Evolutionary conservation across 1,140 invertebrate species (phyloP).

Genomic region (Drosophila yakuba): DNA sequence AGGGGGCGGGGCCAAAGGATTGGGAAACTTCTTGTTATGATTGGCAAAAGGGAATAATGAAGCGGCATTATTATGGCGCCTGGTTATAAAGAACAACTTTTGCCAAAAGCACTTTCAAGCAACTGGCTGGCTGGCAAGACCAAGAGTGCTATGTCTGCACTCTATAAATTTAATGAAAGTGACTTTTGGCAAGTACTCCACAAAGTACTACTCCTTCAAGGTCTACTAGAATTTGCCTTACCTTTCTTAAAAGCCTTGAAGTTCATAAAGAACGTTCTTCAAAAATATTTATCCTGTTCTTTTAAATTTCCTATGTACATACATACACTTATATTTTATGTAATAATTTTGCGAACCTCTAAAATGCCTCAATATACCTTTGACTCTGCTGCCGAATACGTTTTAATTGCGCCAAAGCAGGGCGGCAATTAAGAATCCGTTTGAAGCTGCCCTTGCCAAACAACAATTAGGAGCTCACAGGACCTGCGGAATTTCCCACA

Average conservation of each 20-base stretch:
- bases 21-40: conserved; percentile 47
- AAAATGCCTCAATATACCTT: conserved; percentile 5
- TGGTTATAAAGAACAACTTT: conserved; percentile 20
- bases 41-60: conserved; percentile 54
- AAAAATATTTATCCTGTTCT: not conserved
- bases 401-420: conserved; percentile 60
- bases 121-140: not conserved
- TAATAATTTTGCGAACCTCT: too few relatives aligned
- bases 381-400: conserved; percentile 37
- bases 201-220: not conserved
- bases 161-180: not conserved
- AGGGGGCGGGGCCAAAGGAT: not conserved
- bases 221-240: not conserved
- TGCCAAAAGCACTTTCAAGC: conserved; percentile 18
- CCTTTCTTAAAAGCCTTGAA: not conserved
- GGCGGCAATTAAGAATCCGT: conserved; percentile 28
- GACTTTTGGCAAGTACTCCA: not conserved
- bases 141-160: not conserved
- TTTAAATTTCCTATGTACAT: too few relatives aligned
- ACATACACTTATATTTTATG: too few relatives aligned
- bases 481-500: conserved; percentile 15
- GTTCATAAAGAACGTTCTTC: not conserved
- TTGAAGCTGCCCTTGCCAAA: conserved; percentile 48
- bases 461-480: conserved; percentile 71
- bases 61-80: conserved; percentile 42